Evolutionary conservation across 2,797 vertebrate species (phyloP).

Genomic region (Myotis daubentonii): DNA sequence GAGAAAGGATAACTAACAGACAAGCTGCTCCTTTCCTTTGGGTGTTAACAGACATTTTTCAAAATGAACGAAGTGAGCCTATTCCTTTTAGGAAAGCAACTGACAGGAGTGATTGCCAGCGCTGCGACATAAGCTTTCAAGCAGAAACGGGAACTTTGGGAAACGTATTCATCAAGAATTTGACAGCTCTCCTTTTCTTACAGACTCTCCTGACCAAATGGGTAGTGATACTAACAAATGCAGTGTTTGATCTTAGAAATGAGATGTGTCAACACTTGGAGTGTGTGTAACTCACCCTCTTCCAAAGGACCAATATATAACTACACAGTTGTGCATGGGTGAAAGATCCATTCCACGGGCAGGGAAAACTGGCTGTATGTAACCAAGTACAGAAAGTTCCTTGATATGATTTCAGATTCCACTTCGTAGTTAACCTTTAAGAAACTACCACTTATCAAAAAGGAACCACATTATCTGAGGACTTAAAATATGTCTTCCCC

Average conservation of each 20-base stretch:
- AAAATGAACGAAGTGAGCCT: neutral
- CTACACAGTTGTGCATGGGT: neutral
- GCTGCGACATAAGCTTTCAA: conserved; percentile 11
- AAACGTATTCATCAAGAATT: neutral
- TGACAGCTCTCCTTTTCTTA: neutral
- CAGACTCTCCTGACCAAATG: neutral
- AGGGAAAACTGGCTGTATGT: neutral
- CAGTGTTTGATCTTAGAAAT: neutral
- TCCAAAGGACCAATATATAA: neutral
- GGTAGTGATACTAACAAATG: neutral
- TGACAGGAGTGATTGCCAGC: neutral
- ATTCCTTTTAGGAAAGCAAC: neutral
- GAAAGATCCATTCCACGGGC: neutral
- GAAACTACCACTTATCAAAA: neutral
- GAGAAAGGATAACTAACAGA: neutral
- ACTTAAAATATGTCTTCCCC: neutral
- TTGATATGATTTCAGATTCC: neutral
- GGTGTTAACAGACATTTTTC: neutral
- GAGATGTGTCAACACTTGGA: neutral
- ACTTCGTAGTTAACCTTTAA: conserved; percentile 28
- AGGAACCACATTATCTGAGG: neutral
- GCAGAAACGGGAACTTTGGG: neutral
- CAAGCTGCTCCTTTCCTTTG: neutral
- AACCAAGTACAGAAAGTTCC: neutral
- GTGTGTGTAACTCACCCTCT: neutral